Evolutionary conservation across 2,888 invertebrate genomes (phyloP).

Genomic region (Heliconius ethilla): DNA sequence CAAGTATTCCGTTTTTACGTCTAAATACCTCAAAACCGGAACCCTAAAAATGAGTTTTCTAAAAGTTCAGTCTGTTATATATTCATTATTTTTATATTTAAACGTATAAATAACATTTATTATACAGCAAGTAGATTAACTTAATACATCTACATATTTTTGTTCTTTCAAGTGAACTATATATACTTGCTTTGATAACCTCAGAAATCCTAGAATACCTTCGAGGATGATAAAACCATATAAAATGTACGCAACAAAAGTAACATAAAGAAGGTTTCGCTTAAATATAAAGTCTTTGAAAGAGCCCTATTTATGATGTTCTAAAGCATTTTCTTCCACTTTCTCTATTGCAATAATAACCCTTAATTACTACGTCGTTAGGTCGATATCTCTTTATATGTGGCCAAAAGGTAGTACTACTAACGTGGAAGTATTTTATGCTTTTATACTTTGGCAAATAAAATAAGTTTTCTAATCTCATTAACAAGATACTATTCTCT

Average conservation of each 20-base stretch:
- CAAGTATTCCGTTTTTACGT: no score
- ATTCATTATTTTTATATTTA: no score
- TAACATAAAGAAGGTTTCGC: slow-evolving; percentile 15
- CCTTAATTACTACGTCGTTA: slow-evolving; percentile 39
- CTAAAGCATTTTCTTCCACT: slow-evolving; percentile 53
- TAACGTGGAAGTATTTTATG: slow-evolving; percentile 8
- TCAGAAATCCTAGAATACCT: neutral
- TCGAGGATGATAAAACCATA: slow-evolving; percentile 18
- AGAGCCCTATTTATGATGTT: slow-evolving; percentile 58
- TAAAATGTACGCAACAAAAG: slow-evolving; percentile 6
- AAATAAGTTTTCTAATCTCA: slow-evolving; percentile 39
- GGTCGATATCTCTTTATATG: slow-evolving; percentile 39
- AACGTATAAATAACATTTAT: no score
- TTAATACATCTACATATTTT: neutral
- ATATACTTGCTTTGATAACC: neutral
- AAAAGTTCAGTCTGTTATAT: neutral
- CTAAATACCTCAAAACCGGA: neutral
- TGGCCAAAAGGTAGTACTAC: slow-evolving; percentile 9
- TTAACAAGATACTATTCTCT: slow-evolving; percentile 26
- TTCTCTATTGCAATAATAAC: slow-evolving; percentile 34
- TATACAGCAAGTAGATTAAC: neutral
- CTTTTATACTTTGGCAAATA: slow-evolving; percentile 28
- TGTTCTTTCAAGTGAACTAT: neutral
- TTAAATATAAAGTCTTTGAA: slow-evolving; percentile 31
- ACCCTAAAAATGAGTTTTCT: neutral